These are phyloP conservation scores for Acrobasis repandana DNA, from an alignment of 2,888 invertebrate genomes.

Conservation along the genomic window DNA sequence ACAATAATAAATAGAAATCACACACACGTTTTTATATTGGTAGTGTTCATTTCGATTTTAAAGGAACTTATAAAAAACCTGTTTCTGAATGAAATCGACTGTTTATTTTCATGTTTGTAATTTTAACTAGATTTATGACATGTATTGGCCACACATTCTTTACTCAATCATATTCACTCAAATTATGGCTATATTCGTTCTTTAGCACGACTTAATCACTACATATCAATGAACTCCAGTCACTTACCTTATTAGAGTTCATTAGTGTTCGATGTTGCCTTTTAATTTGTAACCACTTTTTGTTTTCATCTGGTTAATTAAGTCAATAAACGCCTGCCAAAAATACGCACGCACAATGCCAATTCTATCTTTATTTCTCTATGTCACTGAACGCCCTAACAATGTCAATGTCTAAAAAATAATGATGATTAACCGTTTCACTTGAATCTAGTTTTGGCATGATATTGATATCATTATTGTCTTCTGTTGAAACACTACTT, in stretches of 20 bases:
- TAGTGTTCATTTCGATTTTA: no score
- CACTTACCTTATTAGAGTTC: not conserved
- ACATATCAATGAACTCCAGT: not conserved
- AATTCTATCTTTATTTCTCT: constrained; percentile 22
- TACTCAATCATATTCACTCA: no score
- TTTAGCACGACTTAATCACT: not conserved
- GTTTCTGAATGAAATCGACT: no score
- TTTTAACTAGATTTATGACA: no score
- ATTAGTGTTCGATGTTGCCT: constrained; percentile 11
- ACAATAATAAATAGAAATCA: no score
- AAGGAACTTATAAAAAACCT: no score
- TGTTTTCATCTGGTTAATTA: constrained; percentile 17
- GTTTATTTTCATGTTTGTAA: no score
- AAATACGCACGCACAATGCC: constrained; percentile 11
- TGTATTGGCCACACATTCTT: no score
- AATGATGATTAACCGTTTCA: constrained; percentile 13
- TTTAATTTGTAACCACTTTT: not conserved
- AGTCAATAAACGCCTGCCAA: constrained; percentile 11
- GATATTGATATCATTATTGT: constrained; percentile 1
- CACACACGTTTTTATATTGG: no score
- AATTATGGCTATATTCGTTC: no score
- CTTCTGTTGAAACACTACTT: not conserved
- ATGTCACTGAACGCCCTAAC: constrained; percentile 1
- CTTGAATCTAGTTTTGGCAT: constrained; percentile 9
- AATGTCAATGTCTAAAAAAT: constrained; percentile 20